phyloP scores from a whole-genome alignment of 2,113 vertebrate species.

The Leptobrachium leishanense region DNA sequence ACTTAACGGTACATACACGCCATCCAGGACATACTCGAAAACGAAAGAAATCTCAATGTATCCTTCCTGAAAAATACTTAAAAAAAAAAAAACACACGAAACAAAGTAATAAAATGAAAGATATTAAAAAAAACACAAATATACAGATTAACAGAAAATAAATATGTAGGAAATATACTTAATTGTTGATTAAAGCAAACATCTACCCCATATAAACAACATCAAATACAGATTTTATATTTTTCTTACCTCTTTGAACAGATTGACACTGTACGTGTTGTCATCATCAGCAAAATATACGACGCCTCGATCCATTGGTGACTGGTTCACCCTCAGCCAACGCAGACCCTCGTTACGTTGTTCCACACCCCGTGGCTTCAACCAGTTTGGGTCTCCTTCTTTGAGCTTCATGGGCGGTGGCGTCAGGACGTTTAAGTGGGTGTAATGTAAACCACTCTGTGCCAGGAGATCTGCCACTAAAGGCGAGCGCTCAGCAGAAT shows the following conservation, averaged over 20 bases:
- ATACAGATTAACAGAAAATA: no score
- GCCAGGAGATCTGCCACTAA: conserved; percentile 67
- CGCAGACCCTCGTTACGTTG: conserved; percentile 76
- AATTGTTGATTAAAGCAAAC: no score
- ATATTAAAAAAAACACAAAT: no score
- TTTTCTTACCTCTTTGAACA: conserved; percentile 74
- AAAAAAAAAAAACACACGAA: no score
- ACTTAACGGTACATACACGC: no score
- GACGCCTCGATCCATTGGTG: conserved; percentile 64
- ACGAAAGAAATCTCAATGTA: no score
- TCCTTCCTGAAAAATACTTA: no score
- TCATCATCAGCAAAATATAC: conserved; percentile 82
- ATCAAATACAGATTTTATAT: not conserved
- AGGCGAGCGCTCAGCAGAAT: conserved; percentile 63
- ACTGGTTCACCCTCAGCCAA: conserved; percentile 70
- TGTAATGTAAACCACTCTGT: conserved; percentile 69
- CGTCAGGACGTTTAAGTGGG: conserved; percentile 70
- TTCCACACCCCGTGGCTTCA: conserved; percentile 77
- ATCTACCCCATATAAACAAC: no score
- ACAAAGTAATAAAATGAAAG: no score
- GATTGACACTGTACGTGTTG: conserved; percentile 77
- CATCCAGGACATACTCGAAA: no score
- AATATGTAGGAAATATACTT: no score
- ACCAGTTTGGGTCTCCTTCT: conserved; percentile 77
- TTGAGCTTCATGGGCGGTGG: conserved; percentile 71